Evolutionary conservation across 2,888 invertebrate genomes (phyloP), one percentile per base, ranked within the genome.

Genomic region (Pterobdella sp.): DNA sequence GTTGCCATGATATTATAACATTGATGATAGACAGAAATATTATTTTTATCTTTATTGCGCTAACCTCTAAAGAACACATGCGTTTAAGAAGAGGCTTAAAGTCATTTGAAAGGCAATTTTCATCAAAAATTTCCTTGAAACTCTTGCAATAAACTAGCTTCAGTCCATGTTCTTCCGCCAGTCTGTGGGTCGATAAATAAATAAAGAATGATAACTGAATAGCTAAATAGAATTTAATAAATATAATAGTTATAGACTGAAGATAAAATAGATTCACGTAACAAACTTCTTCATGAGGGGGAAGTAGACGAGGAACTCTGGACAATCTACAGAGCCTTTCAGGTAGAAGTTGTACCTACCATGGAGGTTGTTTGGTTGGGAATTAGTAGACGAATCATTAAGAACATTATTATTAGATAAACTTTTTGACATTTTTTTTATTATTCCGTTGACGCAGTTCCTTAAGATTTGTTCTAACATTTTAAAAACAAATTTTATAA

Each of bases 311-410:
- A 99, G 87, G 86, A 96, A 99, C 84, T 98, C 98, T 0, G 98
- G 98, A 83, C 98, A 99, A 83, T 99, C 90, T 0, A 99, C 97
- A 7, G 94, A 94, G 52, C 92, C 95, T 81, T 97, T 94, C 78
- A 98, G 86, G 80, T 91, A 90, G 83, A 99, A 99, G 84, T 94
- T 89, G 86, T 97, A 97, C 82, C 60, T 56, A 3, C n/a, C n/a
- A n/a, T n/a, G n/a, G n/a, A n/a, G n/a, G n/a, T n/a, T n/a, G n/a
- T n/a, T n/a, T n/a, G n/a, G n/a, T n/a, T 22, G n/a, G 42, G 42
- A 7, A 18, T 7, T 7, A 7, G 42, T 14, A 42, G 42, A 18
- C 18, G 42, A 18, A 42, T 42, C 18, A 42, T 42, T 42, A 42
- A 7, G 7, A 14, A 14, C 18, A 42, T 42, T 42, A 42, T 42